These are phyloP conservation scores for Chymomyza costata DNA, from an alignment of 1,140 invertebrate species.

Conservation along the genomic window DNA sequence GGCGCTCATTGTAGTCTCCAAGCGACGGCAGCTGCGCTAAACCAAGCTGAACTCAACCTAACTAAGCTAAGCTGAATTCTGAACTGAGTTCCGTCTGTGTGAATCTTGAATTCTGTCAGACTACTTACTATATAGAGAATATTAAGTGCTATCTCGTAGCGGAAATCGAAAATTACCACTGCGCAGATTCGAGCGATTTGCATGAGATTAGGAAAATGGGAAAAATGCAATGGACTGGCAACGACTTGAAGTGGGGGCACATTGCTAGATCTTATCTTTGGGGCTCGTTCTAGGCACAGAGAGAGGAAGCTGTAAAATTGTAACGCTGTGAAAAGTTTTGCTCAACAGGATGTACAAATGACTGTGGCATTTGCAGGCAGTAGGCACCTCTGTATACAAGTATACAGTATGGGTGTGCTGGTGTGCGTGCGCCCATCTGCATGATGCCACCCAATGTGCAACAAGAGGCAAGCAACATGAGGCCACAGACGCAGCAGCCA, in stretches of 20 bases:
- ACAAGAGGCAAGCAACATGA: slow-evolving; percentile 28
- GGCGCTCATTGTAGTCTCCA: slow-evolving; percentile 12
- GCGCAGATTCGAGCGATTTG: slow-evolving; percentile 67
- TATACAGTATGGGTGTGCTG: slow-evolving; percentile 25
- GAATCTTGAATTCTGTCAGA: slow-evolving; percentile 25
- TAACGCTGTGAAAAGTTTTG: slow-evolving; percentile 56
- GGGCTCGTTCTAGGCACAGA: too few species aligned
- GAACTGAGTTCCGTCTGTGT: slow-evolving; percentile 23
- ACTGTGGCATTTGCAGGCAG: slow-evolving; percentile 49
- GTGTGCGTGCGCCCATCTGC: slow-evolving; percentile 17
- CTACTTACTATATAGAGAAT: slow-evolving; percentile 22
- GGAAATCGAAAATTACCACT: slow-evolving; percentile 74
- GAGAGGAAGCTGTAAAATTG: slow-evolving; percentile 54
- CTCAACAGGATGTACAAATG: slow-evolving; percentile 66
- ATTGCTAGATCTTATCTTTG: too few species aligned
- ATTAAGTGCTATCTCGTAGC: slow-evolving; percentile 55
- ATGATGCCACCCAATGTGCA: slow-evolving; percentile 49
- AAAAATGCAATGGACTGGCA: neutral
- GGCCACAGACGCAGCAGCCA: slow-evolving; percentile 16
- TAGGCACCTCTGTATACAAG: slow-evolving; percentile 44
- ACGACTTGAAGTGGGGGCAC: too few species aligned
- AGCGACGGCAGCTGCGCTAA: slow-evolving; percentile 3
- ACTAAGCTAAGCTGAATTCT: too few species aligned
- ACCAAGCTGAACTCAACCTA: too few species aligned
- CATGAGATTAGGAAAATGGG: slow-evolving; percentile 60